Evolutionary conservation across 1,140 invertebrate genomes (phyloP), one percentile per base, ranked within the genome.

Genomic region (Agrypnia vestita): DNA sequence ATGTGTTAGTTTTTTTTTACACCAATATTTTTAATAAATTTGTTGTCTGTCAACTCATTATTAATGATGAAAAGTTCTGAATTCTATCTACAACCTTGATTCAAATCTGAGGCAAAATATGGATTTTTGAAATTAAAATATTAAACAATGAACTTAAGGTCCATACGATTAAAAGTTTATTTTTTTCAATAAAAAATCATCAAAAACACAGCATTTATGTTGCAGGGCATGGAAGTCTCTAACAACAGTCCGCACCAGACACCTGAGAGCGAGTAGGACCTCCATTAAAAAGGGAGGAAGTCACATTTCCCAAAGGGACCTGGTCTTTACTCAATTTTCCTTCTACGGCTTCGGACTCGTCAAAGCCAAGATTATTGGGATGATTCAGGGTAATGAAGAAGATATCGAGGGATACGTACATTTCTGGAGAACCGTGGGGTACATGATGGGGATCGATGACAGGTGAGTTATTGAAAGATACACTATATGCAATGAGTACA

Each of bases 251-350:
- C 89, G 93, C 44, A 90, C 86, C 49, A 91, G 92, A 13, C 95
- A 96, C 83, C 89, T 92, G 15, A 85, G 89, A 1, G 93, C 92
- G 0, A 92, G 90, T 55, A 86, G 88, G 55, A 89, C 90, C 1
- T 87, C 86, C 9, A 85, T 87, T 10, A 67, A 83, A 4, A 86
- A 86, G 19, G 88, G 88, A 13, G 85, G 85, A 0, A 92, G 92
- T 1, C 85, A 91, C 4, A 91, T 92, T 13, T 92, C 91, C 0
- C 97, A 98, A 86, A 91, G 93, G 78, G 96, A 97, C 81, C 93
- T 98, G 92, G 93, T 93, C 0, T 84, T 97, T 0, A 96, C 97
- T 0, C 95, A 95, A 85, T 96, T 96, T 83, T 95, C 95, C 10
- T 98, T 98, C 84, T 93, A 97, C 82, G 96, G 96, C 0, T 93